A percentile compares a stretch with the other conserved stretches of the same genome.
Conservation (phyloP, 2,797 vertebrate genomes). For the Tinamus major region DNA sequence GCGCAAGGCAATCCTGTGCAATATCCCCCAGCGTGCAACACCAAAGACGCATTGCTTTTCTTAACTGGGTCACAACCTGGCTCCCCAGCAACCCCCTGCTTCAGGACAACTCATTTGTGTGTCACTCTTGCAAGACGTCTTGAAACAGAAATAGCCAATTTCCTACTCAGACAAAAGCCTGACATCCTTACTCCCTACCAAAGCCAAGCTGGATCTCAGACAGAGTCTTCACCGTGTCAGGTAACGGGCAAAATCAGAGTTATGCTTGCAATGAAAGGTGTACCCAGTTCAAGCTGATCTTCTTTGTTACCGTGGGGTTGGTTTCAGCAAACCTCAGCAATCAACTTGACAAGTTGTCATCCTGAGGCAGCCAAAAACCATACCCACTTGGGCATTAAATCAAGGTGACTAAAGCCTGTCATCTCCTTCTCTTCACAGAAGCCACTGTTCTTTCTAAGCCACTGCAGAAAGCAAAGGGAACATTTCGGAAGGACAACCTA, state of each 20-base stretch:
- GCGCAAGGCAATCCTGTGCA: not conserved
- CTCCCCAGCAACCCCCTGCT: not conserved
- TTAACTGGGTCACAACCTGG: not conserved
- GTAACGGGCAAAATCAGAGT: not conserved
- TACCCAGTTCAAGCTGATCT: not conserved
- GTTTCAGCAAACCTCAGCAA: accelerated
- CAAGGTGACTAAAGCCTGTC: accelerated
- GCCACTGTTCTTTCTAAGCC: not conserved
- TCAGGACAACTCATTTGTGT: not conserved
- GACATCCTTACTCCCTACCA: accelerated
- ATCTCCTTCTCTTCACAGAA: not conserved
- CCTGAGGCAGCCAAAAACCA: not conserved
- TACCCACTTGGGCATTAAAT: accelerated
- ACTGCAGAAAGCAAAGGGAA: not conserved
- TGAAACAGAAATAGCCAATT: accelerated
- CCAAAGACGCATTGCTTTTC: not conserved
- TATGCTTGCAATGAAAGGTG: not conserved
- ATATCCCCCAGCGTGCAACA: accelerated
- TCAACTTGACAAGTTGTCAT: not conserved
- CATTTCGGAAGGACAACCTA: not conserved
- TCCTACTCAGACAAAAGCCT: not conserved
- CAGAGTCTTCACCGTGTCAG: accelerated
- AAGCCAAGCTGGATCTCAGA: not conserved
- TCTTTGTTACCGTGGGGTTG: accelerated
- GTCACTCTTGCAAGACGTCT: not conserved